Evolutionary conservation across 2,888 invertebrate genomes (phyloP), one percentile per base, ranked within the genome.

Genomic region (Disparrhopalites patrizii): DNA sequence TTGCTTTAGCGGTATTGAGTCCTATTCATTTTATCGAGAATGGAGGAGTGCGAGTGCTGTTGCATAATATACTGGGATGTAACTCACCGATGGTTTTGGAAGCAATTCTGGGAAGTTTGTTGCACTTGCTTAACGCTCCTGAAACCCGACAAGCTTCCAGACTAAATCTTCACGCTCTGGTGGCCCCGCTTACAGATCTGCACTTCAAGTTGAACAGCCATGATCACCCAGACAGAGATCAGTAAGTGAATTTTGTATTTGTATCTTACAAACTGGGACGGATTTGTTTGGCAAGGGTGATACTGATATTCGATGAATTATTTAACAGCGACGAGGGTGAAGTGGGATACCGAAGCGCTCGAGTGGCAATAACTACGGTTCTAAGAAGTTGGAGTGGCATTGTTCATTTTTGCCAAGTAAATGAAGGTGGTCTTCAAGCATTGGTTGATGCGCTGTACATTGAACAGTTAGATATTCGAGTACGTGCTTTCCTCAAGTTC

Each of bases 161-260:
- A 36, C 85, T 93, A 30, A 90, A 93, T 78, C 84, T 96, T 65
- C 86, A 93, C 79, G 90, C 90, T 79, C 84, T 98, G 56, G 87
- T 93, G 66, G 93, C 95, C 18, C 95, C 96, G 0, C 93, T 95
- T 79, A 94, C 95, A 77, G 96, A 96, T 80, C 89, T 92, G 77
- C 92, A 93, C 78, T 89, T 87, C 71, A 79, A 78, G 60, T 79
- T 78, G 72, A 73, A 75, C 31, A 75, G 76, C 20, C 75, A 76
- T 36, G 76, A 70, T 64, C 66, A 69, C 28, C 47, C 69, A 27
- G 72, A 71, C 54, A 72, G 72, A 56, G 70, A 71, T 50, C 40
- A 69, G 72, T 72, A 68, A 68, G 71, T 27, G 20, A 25, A n/a
- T n/a, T n/a, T n/a, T n/a, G n/a, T n/a, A n/a, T n/a, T n/a, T n/a